Evolutionary conservation across 2,888 invertebrate species (phyloP).

Genomic region (Synanthedon vespiformis): DNA sequence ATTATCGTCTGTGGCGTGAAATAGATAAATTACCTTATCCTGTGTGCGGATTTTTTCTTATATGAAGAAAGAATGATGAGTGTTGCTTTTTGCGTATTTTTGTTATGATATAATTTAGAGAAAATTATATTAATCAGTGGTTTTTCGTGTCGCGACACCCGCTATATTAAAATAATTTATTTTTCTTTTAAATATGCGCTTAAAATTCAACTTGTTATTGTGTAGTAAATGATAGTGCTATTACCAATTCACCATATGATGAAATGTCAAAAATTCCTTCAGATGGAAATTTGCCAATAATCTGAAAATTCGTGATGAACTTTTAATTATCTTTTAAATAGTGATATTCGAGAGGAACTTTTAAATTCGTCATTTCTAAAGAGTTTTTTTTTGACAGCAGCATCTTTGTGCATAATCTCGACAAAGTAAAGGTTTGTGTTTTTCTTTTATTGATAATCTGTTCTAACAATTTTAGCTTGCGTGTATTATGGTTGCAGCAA

Average conservation of each 20-base stretch:
- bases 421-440: slow-evolving; percentile 28
- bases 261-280: slow-evolving; percentile 58
- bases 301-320: slow-evolving; percentile 37
- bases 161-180: too few species aligned
- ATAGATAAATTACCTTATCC: too few species aligned
- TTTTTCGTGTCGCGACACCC: too few species aligned
- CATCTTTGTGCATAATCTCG: slow-evolving; percentile 48
- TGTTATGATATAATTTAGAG: too few species aligned
- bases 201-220: too few species aligned
- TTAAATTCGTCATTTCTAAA: slow-evolving; percentile 7
- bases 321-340: slow-evolving; percentile 24
- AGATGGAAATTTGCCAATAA: slow-evolving; percentile 55
- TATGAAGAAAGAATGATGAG: too few species aligned
- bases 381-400: slow-evolving; percentile 6
- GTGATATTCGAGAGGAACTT: slow-evolving; percentile 22
- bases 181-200: too few species aligned
- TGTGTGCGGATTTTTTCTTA: too few species aligned
- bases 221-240: too few species aligned
- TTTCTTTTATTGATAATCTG: not conserved
- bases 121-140: too few species aligned
- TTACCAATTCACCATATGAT: slow-evolving; percentile 14
- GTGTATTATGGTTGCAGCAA: not conserved
- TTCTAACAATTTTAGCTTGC: not conserved
- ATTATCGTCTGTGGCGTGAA: too few species aligned
- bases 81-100: too few species aligned